These are phyloP conservation scores for Zoanthus gigantus DNA, from an alignment of 92 coral and sea anemone species.

Conservation along the genomic window DNA sequence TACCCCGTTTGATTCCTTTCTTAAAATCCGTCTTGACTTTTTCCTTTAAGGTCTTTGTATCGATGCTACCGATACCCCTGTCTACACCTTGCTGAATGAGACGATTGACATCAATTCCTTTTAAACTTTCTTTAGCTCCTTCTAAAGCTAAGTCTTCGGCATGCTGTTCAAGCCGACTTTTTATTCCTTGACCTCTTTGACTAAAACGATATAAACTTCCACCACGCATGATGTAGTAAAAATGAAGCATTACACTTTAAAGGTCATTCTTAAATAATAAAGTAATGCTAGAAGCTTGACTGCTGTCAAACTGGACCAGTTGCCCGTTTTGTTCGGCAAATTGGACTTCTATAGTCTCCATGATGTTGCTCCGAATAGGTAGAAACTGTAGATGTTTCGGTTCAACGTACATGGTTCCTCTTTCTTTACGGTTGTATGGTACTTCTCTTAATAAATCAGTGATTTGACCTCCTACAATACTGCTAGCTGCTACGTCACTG, in stretches of 20 bases:
- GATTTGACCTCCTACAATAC: not conserved
- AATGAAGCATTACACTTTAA: too few species aligned
- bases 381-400: not conserved
- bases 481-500: constrained; percentile 4
- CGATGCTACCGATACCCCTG: not conserved
- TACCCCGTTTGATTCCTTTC: not conserved
- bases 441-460: constrained; percentile 13
- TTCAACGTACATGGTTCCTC: constrained; percentile 23
- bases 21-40: constrained; percentile 1
- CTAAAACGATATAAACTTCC: constrained; percentile 7
- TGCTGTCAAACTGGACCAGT: too few species aligned
- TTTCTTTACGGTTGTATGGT: not conserved
- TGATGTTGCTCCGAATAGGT: not conserved
- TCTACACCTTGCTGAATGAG: constrained; percentile 14
- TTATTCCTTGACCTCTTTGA: not conserved
- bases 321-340: constrained; percentile 3
- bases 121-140: not conserved
- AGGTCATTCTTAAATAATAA: too few species aligned
- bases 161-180: too few species aligned
- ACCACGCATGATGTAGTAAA: not conserved
- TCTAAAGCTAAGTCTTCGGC: not conserved
- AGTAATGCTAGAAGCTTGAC: too few species aligned
- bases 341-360: not conserved
- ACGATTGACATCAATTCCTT: constrained; percentile 14
- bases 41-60: not conserved